Evolutionary conservation across 1,140 invertebrate species (phyloP).

Genomic region (Chrysomallon squamiferum): DNA sequence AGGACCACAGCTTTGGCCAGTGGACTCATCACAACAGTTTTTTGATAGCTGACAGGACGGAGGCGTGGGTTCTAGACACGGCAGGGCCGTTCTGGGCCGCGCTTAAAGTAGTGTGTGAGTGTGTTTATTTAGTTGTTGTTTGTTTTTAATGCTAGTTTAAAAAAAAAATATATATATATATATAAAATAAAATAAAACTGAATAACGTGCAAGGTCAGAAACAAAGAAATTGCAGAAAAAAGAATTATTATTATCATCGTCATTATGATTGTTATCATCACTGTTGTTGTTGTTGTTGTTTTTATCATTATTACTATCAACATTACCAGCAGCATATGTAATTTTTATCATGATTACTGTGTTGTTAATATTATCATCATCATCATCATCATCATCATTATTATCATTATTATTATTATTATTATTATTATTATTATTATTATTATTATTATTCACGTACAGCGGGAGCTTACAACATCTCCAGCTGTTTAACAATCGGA

Average conservation of each 20-base stretch:
- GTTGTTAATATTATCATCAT: background rate
- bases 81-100: constrained; percentile 73
- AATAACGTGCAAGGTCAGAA: no score
- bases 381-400: background rate
- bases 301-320: background rate
- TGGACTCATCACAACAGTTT: constrained; percentile 53
- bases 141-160: no score
- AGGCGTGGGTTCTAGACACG: constrained; percentile 59
- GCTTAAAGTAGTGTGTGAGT: constrained; percentile 71
- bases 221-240: no score
- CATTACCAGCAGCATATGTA: no score
- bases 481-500: constrained; percentile 75
- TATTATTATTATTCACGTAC: constrained; percentile 32
- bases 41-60: constrained; percentile 45
- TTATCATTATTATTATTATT: background rate
- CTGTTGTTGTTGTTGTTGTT: no score
- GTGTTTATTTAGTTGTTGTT: no score
- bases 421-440: background rate
- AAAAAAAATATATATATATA: no score
- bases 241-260: no score
- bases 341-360: background rate
- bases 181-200: no score
- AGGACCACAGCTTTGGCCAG: constrained; percentile 28
- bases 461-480: constrained; percentile 75
- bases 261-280: no score